A percentile compares a stretch with the other conserved stretches of the same genome.
Conservation (phyloP, 1,140 invertebrate species). For the Atta texana region DNA sequence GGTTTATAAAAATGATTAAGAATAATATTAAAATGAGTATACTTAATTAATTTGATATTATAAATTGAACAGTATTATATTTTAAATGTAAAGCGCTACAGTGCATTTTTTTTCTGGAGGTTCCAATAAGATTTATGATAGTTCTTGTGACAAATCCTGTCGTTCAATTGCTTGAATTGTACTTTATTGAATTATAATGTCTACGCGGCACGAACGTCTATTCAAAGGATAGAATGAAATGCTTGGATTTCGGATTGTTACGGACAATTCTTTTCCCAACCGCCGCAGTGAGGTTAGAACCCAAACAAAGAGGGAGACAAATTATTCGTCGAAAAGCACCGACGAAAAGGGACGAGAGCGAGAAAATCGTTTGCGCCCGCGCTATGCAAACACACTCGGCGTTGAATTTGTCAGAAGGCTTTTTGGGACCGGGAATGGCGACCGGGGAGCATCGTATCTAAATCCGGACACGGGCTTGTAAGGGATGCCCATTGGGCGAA, state of each 20-base stretch:
- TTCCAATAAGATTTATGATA: neutral
- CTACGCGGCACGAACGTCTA: neutral
- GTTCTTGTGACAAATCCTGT: neutral
- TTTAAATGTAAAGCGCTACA: neutral
- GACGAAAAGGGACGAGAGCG: conserved; percentile 17
- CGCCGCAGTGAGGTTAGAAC: neutral
- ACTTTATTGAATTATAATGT: conserved; percentile 2
- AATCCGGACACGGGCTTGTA: conserved; percentile 73
- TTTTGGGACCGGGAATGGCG: conserved; percentile 52
- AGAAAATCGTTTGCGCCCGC: conserved; percentile 41
- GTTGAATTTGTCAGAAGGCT: conserved; percentile 68
- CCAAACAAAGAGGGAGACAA: conserved; percentile 22
- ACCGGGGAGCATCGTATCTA: conserved; percentile 69
- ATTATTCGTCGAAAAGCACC: conserved; percentile 46
- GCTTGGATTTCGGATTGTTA: conserved; percentile 21
- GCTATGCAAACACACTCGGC: conserved; percentile 8
- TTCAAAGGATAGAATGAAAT: neutral
- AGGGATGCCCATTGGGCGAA: conserved; percentile 70
- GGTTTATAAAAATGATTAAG: too few species aligned
- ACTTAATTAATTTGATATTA: neutral
- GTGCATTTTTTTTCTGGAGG: neutral
- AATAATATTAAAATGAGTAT: too few species aligned
- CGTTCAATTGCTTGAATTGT: neutral
- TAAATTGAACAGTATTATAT: neutral
- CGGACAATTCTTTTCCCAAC: conserved; percentile 13